Evolutionary conservation across 2,113 vertebrate genomes (phyloP).

Genomic region (Dolichotis patagonum): DNA sequence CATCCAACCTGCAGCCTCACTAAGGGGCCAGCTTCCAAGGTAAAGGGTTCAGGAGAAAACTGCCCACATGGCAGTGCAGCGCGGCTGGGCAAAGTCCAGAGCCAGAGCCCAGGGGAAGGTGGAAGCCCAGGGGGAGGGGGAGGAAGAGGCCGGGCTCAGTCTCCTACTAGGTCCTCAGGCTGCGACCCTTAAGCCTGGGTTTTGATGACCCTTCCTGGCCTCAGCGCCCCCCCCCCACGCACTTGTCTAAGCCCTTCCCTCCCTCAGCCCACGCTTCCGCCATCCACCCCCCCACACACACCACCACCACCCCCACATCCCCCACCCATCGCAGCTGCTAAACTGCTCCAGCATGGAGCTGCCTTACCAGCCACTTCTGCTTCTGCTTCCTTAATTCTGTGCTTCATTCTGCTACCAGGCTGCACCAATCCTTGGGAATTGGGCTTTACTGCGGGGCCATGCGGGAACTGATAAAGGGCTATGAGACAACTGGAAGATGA

Average conservation of each 20-base stretch:
- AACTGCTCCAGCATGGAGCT: background rate
- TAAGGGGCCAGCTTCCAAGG: background rate
- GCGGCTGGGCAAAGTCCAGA: background rate
- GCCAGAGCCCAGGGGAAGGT: background rate
- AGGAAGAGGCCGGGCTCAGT: background rate
- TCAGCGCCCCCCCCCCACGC: too few species aligned
- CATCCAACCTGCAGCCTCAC: too few species aligned
- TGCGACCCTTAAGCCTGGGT: too few species aligned
- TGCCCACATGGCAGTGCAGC: background rate
- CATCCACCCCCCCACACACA: too few species aligned
- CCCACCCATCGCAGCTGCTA: background rate
- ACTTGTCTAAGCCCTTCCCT: background rate
- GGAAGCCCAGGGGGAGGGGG: background rate
- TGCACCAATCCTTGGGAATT: background rate
- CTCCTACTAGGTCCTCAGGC: background rate
- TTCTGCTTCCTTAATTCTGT: background rate
- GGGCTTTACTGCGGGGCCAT: background rate
- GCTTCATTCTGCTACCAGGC: background rate
- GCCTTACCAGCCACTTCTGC: background rate
- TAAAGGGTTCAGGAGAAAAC: background rate
- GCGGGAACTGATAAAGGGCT: background rate
- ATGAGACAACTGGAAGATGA: background rate
- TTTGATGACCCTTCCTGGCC: too few species aligned
- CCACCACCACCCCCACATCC: too few species aligned
- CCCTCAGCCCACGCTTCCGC: background rate